phyloP scores from a whole-genome alignment of 2,797 vertebrate genomes.

The Sylvia borin region DNA sequence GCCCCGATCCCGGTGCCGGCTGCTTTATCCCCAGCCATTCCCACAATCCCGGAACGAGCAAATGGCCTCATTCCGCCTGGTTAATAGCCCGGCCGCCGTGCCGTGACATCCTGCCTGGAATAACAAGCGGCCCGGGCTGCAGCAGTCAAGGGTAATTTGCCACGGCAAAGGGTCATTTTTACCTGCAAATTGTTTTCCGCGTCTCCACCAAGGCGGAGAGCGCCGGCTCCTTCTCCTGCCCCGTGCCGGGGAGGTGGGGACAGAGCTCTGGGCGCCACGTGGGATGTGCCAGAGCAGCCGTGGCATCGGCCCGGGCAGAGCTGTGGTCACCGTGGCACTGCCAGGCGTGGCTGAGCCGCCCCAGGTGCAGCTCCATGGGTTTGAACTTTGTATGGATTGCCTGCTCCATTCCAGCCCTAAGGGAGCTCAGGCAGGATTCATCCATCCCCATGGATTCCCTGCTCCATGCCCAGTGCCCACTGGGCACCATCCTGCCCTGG shows the following conservation, averaged over 20 bases:
- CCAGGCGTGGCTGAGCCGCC: rapidly evolving
- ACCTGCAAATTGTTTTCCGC: conserved; percentile 63
- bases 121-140: conserved; percentile 61
- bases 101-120: conserved; percentile 57
- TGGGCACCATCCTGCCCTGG: neutral
- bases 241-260: neutral
- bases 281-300: neutral
- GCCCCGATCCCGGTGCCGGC: rapidly evolving
- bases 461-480: neutral
- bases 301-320: neutral
- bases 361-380: rapidly evolving
- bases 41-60: neutral
- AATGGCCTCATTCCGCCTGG: conserved; percentile 60
- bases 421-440: neutral
- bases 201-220: conserved; percentile 2
- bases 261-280: neutral
- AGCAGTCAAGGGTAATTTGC: conserved; percentile 71
- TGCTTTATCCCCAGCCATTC: neutral
- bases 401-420: rapidly evolving
- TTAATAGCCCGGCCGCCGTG: conserved; percentile 51
- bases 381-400: rapidly evolving
- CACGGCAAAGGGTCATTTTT: conserved; percentile 62
- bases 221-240: neutral
- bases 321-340: neutral
- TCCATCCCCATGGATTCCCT: neutral